Base-by-base conservation (phyloP, 1,140 invertebrate genomes). In the Condylostylus longicornis region DNA sequence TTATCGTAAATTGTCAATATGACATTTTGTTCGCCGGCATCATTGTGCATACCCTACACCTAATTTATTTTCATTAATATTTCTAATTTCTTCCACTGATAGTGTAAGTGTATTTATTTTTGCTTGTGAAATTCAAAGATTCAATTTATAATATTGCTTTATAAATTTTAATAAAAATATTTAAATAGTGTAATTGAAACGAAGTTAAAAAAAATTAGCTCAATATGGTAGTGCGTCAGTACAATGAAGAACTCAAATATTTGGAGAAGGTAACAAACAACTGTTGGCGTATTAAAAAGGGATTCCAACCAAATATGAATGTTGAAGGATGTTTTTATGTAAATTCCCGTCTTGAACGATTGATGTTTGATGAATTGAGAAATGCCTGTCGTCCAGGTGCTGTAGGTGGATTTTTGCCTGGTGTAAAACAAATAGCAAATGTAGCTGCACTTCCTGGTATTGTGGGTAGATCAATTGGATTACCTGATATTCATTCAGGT, bases 301-400 rank as follows among this genome's bases (percentile, higher is more conserved):
- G 93, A 5, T 98, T 98, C 66, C 94, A 98, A 43, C 90, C 93
- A 2, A 98, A 98, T 49, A 99, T 99, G 95, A 98, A 96, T 53
- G 94, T 98, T 8, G 96, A 99, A 69, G 96, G 96, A 20, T 67
- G 91, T 12, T 99, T 99, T 66, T 99, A 96, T 67, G 93, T 98
- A 0, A 99, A 99, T 62, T 71, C 75, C 39, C 74, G 74, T 18
- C 65, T 99, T 38, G 94, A 99, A 62, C 82, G 81, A 48, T 66
- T 99, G 1, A 98, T 99, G 94, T 82, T 99, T 53, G 94, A 99
- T 38, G 96, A 99, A 57, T 64, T 99, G 30, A 70, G 77, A 44
- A 91, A 95, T 64, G 71, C 89, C 1, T 93, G 87, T 59, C 69
- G 79, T 25, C 82, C 85, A 15, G 88, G 85, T 7, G 76, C 76